Evolutionary conservation across 1,140 invertebrate species (phyloP).

Genomic region (Drosophila ercepeae): DNA sequence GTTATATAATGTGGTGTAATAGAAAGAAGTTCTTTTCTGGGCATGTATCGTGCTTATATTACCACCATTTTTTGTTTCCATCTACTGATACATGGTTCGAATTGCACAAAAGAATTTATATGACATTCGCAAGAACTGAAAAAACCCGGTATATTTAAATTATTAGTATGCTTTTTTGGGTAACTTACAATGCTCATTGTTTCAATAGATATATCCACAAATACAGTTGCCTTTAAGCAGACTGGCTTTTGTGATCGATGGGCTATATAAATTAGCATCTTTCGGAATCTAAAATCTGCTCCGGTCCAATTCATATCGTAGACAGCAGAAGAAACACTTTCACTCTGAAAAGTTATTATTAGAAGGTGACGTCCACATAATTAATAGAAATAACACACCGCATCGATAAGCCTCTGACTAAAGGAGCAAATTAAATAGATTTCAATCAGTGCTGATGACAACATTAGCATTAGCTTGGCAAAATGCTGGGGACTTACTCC

Average conservation of each 20-base stretch:
- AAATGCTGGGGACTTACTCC: slow-evolving; percentile 26
- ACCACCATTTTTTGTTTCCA: background rate
- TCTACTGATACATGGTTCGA: slow-evolving; percentile 52
- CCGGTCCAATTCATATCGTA: slow-evolving; percentile 52
- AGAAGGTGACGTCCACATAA: background rate
- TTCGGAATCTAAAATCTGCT: slow-evolving; percentile 43
- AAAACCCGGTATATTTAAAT: background rate
- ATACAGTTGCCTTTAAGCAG: slow-evolving; percentile 50
- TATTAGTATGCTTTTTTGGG: too few relatives aligned
- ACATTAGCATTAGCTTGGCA: slow-evolving; percentile 42
- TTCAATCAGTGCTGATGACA: slow-evolving; percentile 22
- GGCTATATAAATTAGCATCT: slow-evolving; percentile 52
- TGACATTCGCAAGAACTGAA: slow-evolving; percentile 40
- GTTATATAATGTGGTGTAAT: background rate
- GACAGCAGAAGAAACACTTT: slow-evolving; percentile 31
- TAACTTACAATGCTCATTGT: slow-evolving; percentile 52
- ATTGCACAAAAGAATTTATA: slow-evolving; percentile 53
- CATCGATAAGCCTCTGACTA: slow-evolving; percentile 60
- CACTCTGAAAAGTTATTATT: slow-evolving; percentile 36
- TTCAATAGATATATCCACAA: slow-evolving; percentile 53
- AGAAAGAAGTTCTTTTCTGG: too few relatives aligned
- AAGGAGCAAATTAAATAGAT: slow-evolving; percentile 56
- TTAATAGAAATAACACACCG: slow-evolving; percentile 20
- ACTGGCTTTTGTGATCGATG: slow-evolving; percentile 51
- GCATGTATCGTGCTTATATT: too few relatives aligned